Evolutionary conservation across 2,888 invertebrate species (phyloP), one percentile per base, ranked within the genome.

Genomic region (Drosophila paramelanica): DNA sequence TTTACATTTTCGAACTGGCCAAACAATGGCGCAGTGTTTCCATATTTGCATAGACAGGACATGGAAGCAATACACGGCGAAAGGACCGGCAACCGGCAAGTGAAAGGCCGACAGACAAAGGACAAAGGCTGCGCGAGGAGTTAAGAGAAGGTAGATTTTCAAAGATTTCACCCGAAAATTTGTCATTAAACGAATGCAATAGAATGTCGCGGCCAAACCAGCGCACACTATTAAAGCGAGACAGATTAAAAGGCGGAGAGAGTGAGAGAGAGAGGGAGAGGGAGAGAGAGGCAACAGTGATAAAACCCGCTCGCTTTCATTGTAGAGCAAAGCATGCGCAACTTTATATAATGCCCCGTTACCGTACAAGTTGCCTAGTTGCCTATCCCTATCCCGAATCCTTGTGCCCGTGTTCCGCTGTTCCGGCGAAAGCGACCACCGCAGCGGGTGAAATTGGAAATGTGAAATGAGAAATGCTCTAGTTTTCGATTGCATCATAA

Each of bases 401-500:
- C 43, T 42, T 8, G 20, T 10, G 13, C 53, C 58, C 14, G 60
- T 41, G 17, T 36, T 23, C 45, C 55, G 42, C 17, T 47, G 25
- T 87, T 86, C 84, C 67, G 25, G 36, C 10, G 72, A 82, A 82
- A 52, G 46, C 43, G 36, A 41, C 41, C 45, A 52, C 72, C 79
- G 47, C 87, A 82, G 81, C 81, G 84, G 79, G 81, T 76, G 76
- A 82, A 77, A 74, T 64, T 42, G 33, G 57, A 69, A 46, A 42
- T 43, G 43, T 1, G 41, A 51, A 47, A 57, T 55, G 65, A 11
- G 46, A 53, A 57, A 53, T 73, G 72, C 78, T 73, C 69, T 77
- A 41, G 47, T 65, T 67, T 52, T 23, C 38, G 25, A 83, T 83
- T 86, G 79, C 87, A 83, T 83, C 83, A 86, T 86, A 83, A 87